Base-by-base conservation (phyloP, 2,888 invertebrate genomes). In the Tachina lurida region DNA sequence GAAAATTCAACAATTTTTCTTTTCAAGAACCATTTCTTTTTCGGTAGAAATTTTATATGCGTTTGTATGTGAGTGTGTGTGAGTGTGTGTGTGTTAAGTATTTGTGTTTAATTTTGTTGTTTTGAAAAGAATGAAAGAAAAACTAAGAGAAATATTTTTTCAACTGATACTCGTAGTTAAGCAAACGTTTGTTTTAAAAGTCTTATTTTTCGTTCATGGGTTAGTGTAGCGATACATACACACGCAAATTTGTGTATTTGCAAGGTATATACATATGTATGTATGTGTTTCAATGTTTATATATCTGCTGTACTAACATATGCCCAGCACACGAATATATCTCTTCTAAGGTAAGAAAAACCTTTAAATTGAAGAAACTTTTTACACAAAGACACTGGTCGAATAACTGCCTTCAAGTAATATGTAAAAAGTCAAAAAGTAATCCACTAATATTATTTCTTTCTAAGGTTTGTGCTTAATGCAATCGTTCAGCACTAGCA, bases 1-100 rank as follows among this genome's bases (percentile, higher is more conserved):
- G 75, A 77, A 75, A 80, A 83, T 83, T 83, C 67, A 76, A 83
- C 86, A 83, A 86, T 86, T 86, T 86, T 83, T 83, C 79, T 79
- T 86, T 67, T 79, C 22, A 70, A 85, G 77, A 71, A 82, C 74
- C 31, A 47, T 62, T 81, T 79, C 31, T 58, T 67, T 77, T 65
- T 52, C 12, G 63, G 13, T 63, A 2, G n/a, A 62, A 79, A 10
- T 71, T n/a, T n/a, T 43, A 1, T 31, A 2, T 47, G 15, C 47
- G 43, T 41, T n/a, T 19, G 43, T 56, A 31, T 41, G 45, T 60
- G 60, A 31, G 12, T 78, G 43, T 63, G 39, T 70, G n/a, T 62
- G n/a, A 17, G 43, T 63, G 39, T 70, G n/a, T 62, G n/a, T 31
- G 49, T 67, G 22, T 45, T 74, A 31, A 54, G 45, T 47, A 39